phyloP scores from a whole-genome alignment of 1,140 invertebrate genomes.

The Ruditapes philippinarum region DNA sequence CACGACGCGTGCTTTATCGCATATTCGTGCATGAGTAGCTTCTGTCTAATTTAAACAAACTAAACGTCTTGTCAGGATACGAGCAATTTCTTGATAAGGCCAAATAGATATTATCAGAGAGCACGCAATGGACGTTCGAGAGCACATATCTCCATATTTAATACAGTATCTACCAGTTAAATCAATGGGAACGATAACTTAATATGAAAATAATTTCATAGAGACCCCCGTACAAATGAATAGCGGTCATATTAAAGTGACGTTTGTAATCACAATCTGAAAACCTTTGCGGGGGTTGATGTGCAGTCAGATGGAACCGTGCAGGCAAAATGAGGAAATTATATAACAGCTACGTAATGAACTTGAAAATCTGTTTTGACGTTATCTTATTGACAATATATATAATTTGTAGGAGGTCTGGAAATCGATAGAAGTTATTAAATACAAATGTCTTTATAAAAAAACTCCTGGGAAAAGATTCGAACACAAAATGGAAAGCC shows the following conservation, averaged over 20 bases:
- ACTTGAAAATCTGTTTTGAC: background rate
- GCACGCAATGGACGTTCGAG: background rate
- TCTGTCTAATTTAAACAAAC: slow-evolving; percentile 1
- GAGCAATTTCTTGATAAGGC: background rate
- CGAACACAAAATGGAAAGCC: too few relatives aligned
- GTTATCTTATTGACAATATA: too few relatives aligned
- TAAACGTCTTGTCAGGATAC: background rate
- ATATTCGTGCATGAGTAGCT: background rate
- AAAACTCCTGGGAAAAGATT: too few relatives aligned
- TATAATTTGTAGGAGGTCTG: too few relatives aligned
- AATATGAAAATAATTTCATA: background rate
- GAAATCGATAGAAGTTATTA: too few relatives aligned
- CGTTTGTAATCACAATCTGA: background rate
- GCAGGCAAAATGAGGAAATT: background rate
- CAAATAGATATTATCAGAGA: background rate
- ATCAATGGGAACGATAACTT: background rate
- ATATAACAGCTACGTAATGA: background rate
- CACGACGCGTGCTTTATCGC: background rate
- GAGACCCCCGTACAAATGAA: background rate
- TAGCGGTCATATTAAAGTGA: background rate
- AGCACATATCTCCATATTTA: background rate
- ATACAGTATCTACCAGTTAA: slow-evolving; percentile 7
- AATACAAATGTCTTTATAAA: too few relatives aligned
- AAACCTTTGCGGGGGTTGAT: background rate
- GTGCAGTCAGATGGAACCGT: background rate